Conservation (phyloP, 2,888 invertebrate species). For the Odontocolon sp. region DNA sequence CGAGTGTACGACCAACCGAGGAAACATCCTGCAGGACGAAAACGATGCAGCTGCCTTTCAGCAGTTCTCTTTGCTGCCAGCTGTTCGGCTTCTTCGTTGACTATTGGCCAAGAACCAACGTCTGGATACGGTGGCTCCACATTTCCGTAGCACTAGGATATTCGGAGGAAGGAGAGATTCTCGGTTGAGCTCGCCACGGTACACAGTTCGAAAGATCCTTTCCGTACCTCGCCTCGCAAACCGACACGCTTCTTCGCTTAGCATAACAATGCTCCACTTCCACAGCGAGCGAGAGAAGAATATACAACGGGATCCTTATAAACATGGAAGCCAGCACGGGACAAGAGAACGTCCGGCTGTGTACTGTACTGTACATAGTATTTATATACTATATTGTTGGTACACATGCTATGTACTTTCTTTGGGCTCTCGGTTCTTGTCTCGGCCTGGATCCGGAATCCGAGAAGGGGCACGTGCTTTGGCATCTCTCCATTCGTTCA, state of each 20-base stretch:
- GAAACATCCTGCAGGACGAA: slow-evolving; percentile 24
- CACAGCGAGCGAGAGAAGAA: slow-evolving; percentile 42
- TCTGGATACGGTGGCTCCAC: not conserved
- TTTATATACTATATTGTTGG: slow-evolving; percentile 9
- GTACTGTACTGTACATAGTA: slow-evolving; percentile 45
- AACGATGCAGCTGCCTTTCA: slow-evolving; percentile 65
- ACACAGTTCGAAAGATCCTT: slow-evolving; percentile 45
- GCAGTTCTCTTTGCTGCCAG: slow-evolving; percentile 54
- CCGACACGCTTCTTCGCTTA: slow-evolving; percentile 67
- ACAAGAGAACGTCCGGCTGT: slow-evolving; percentile 45
- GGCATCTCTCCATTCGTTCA: not conserved
- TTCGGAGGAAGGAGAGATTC: slow-evolving; percentile 4
- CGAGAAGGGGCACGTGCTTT: slow-evolving; percentile 36
- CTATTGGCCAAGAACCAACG: slow-evolving; percentile 5
- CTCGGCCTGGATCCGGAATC: slow-evolving; percentile 45
- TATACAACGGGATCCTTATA: slow-evolving; percentile 57
- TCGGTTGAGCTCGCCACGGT: too few relatives aligned
- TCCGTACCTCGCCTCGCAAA: slow-evolving; percentile 38
- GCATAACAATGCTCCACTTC: slow-evolving; percentile 70
- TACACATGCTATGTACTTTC: slow-evolving; percentile 33
- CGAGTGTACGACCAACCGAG: slow-evolving; percentile 21
- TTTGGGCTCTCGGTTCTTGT: slow-evolving; percentile 27
- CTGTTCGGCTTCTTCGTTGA: slow-evolving; percentile 19
- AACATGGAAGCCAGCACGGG: slow-evolving; percentile 48
- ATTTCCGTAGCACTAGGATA: not conserved